Evolutionary conservation across 2,888 invertebrate species (phyloP), one percentile per base, ranked within the genome.

Genomic region (Heliconius sara): DNA sequence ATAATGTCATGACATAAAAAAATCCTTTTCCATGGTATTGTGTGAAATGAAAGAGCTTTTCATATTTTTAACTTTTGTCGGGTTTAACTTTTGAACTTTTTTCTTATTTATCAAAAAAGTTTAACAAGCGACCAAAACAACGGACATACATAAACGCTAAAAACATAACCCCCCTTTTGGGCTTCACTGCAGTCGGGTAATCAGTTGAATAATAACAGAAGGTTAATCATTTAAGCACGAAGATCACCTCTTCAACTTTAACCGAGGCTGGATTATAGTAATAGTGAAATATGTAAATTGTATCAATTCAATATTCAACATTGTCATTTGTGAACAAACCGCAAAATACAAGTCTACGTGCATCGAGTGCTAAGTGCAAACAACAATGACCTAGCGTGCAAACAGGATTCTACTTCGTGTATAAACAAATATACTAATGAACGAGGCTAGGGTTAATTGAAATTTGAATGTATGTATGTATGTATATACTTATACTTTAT

Each of bases 281-380:
- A 57, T 34, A 73, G 57, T 60, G 16, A 57, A 57, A 34, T 72
- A 73, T 60, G 72, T 57, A 34, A 60, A 73, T 73, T 16, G 25
- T 43, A 63, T 19, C 43, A 43, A 43, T 65, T 75, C 65, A 75
- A 75, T 65, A 75, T 75, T 63, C 68, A 71, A 71, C 71, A 71
- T 60, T 47, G 52, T 52, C 71, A 43, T 52, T 72, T 76, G 72
- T 13, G 52, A 52, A 76, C 57, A 19, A 67, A 39, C 70, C 79
- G 47, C 63, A 74, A 30, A 79, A 79, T 63, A 75, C 70, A 65
- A 39, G 68, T 34, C 22, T 70, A 77, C 78, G 73, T 80, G 80
- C 86, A 86, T 83, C 86, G 87, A 89, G 86, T 88, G 87, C 85
- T 85, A 84, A 83, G 77, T 80, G 81, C 84, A 81, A 81, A 85